Conservation (phyloP, 1,140 invertebrate genomes). For the Archivesica marissinica region DNA sequence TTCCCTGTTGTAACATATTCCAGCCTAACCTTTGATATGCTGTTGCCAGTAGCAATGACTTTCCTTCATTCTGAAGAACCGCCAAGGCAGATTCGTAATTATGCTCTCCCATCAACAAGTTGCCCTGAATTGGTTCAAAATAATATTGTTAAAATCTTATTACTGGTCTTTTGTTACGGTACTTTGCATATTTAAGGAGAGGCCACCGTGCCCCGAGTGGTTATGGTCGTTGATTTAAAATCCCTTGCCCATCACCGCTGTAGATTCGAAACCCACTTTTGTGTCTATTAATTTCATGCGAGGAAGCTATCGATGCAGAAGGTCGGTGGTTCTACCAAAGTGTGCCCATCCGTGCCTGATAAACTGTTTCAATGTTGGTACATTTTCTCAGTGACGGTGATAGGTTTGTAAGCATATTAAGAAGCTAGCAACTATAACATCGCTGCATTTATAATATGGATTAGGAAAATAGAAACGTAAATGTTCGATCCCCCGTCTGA, state of each 20-base stretch:
- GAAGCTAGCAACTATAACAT: no score
- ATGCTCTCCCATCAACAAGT: not conserved
- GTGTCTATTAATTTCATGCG: not conserved
- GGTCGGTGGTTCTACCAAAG: no score
- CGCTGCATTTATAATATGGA: no score
- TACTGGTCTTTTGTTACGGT: no score
- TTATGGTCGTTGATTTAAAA: not conserved
- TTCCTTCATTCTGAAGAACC: not conserved
- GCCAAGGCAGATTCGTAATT: slow-evolving; percentile 20
- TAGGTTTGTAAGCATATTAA: no score
- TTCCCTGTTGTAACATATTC: slow-evolving; percentile 34
- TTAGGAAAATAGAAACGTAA: no score
- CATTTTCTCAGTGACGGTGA: no score
- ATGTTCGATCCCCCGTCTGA: no score
- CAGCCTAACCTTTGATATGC: slow-evolving; percentile 38
- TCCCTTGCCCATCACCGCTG: not conserved
- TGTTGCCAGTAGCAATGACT: slow-evolving; percentile 11
- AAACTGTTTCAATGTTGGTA: no score
- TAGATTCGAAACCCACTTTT: not conserved
- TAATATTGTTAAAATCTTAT: not conserved
- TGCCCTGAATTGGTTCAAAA: not conserved
- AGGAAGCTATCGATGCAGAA: not conserved
- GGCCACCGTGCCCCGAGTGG: not conserved
- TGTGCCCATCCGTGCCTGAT: no score
- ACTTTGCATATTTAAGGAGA: not conserved